Evolutionary conservation across 2,113 vertebrate species (phyloP), one percentile per base, ranked within the genome.

Genomic region (Eidolon helvum): DNA sequence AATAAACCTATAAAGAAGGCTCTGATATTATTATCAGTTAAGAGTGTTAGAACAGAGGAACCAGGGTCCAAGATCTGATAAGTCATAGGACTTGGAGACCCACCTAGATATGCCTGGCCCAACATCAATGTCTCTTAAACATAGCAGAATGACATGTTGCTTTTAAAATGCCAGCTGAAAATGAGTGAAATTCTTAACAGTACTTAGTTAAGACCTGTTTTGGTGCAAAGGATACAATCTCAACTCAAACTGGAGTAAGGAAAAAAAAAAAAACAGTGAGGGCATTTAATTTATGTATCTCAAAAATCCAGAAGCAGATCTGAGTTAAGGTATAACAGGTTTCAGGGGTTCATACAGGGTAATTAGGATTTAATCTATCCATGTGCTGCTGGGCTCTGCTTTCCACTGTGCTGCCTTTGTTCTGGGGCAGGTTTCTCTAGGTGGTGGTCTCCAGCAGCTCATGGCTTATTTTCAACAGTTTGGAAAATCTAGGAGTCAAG

Each of bases 311-410:
- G 28, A 74, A 75, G 57, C 55, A 78, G 33, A 15, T 45, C 18
- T 79, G 40, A 83, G 12, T 63, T 87, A 48, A 75, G 35, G n/a
- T 33, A 4, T 40, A 35, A 53, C 26, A 35, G 22, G n/a, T 66
- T 11, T 40, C n/a, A 11, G 11, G 4, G 33, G 8, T 18, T 86
- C 40, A 43, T 0, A 1, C 9, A 3, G 16, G 26, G 0, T 33
- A n/a, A 50, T 59, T 55, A 53, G 50, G 59, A 24, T 80, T 61
- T 24, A n/a, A 35, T 33, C 18, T 35, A 0, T 24, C n/a, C 63
- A 28, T 63, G 12, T 10, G 8, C 19, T 8, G 38, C 38, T 35
- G 80, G 14, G 7, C 28, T 78, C 15, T 24, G 24, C 48, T 83
- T 82, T 35, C 10, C 33, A 10, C 26, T 33, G 43, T 7, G 40